These are phyloP conservation scores for Alectura lathami DNA, from an alignment of 2,113 vertebrate genomes.

Conservation along the genomic window DNA sequence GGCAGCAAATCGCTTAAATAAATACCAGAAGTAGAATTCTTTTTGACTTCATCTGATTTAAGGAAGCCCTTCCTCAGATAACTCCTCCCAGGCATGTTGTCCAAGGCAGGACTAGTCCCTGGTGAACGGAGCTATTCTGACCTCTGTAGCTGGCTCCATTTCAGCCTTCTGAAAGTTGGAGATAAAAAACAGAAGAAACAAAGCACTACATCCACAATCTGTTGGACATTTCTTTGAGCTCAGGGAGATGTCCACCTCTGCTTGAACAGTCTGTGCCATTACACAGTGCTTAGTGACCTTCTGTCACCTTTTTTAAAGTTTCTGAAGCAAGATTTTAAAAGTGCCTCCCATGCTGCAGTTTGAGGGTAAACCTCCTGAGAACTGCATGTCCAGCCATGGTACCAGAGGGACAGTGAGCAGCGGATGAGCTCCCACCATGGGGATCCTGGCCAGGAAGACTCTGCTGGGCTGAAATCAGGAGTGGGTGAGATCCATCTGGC, in stretches of 20 bases:
- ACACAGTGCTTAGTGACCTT: neutral
- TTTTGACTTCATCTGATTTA: slow-evolving; percentile 30
- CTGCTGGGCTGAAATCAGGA: neutral
- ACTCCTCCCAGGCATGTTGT: slow-evolving; percentile 2
- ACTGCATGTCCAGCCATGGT: neutral
- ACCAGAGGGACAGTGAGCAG: neutral
- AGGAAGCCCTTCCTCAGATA: slow-evolving; percentile 18
- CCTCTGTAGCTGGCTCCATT: neutral
- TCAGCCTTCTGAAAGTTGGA: neutral
- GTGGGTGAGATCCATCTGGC: neutral
- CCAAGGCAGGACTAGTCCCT: neutral
- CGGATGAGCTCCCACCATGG: neutral
- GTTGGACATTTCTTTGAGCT: neutral
- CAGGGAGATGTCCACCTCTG: neutral
- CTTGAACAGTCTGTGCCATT: neutral
- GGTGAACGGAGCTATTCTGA: neutral
- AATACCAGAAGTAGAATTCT: slow-evolving; percentile 8
- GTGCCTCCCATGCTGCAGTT: neutral
- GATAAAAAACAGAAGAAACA: neutral
- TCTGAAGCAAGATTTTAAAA: neutral
- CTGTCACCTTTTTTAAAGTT: no score
- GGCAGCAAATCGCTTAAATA: slow-evolving; percentile 37
- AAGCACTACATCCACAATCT: neutral
- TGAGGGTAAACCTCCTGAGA: neutral
- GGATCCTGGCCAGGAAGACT: neutral